These are phyloP conservation scores for Tachysurus fulvidraco DNA, from an alignment of 2,113 vertebrate genomes.

Conservation along the genomic window DNA sequence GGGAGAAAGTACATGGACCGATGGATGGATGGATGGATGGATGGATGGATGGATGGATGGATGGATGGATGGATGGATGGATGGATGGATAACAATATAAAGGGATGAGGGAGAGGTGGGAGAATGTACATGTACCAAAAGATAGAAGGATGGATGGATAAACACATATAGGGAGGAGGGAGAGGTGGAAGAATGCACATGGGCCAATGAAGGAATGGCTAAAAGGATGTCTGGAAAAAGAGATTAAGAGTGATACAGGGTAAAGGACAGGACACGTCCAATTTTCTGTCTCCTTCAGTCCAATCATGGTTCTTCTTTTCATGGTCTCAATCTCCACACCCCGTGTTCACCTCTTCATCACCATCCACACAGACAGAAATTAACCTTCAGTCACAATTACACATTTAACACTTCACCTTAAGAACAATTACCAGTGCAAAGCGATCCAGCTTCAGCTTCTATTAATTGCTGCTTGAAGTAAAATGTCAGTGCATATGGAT, in stretches of 20 bases:
- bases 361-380: constrained; percentile 48
- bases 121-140: not conserved
- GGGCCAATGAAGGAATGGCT: not conserved
- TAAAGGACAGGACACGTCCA: constrained; percentile 22
- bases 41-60: not conserved
- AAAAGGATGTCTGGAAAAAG: constrained; percentile 7
- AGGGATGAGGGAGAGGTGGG: not conserved
- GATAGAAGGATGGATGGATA: not conserved
- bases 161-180: not conserved
- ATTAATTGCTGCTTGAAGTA: constrained; percentile 77
- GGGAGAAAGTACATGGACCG: not conserved
- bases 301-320: constrained; percentile 23
- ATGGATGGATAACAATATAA: too few relatives aligned
- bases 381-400: constrained; percentile 61
- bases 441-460: constrained; percentile 63
- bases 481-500: constrained; percentile 77
- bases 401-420: constrained; percentile 67
- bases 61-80: too few relatives aligned
- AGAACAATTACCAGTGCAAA: constrained; percentile 69
- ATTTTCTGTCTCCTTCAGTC: constrained; percentile 2
- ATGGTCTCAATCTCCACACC: constrained; percentile 4
- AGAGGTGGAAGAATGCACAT: not conserved
- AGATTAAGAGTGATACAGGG: constrained; percentile 9
- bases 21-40: too few relatives aligned
- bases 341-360: constrained; percentile 45